Evolutionary conservation across 2,113 vertebrate genomes (phyloP), one percentile per base, ranked within the genome.

Genomic region (Chloropsis cyanopogon): DNA sequence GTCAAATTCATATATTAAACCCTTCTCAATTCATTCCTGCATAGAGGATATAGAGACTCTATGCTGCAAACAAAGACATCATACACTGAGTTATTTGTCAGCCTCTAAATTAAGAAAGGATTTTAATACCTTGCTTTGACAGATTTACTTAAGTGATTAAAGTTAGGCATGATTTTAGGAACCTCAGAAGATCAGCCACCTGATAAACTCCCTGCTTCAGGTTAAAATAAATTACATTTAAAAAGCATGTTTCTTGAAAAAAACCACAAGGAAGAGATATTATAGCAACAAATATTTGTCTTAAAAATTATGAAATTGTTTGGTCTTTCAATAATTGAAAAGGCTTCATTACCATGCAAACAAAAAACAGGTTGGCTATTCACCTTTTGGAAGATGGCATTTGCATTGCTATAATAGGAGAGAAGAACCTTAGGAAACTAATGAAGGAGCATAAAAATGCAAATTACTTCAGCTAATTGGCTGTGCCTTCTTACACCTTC

Each of bases 371-470:
- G 92, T 96, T 96, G 88, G 76, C 94, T 95, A 88, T 96, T 97
- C 89, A 95, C 97, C 95, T 97, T 97, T 97, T 92, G 88, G 96
- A 97, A 97, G 94, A 96, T 66, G 92, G 79, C 91, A 91, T 97
- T 97, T 97, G 91, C 87, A 90, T 96, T 96, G 71, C 42, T 83
- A 35, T 96, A 96, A 91, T 47, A 90, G 90, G 80, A 80, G 82
- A 97, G 96, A 96, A 96, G 88, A 85, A 96, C 82, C 76, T 97
- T 70, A 75, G 84, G 89, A 97, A 97, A 97, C 82, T 94, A 97
- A 98, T 96, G 96, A 97, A 96, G 93, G 85, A 78, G 53, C 82
- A 97, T 97, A 96, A 98, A 98, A 98, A 98, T 98, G 97, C 95
- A 98, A 97, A 98, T 97, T 95, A 93, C 94, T 96, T 88, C 77